Evolutionary conservation across 1,140 invertebrate species (phyloP).

Genomic region (Drosophila hydei): DNA sequence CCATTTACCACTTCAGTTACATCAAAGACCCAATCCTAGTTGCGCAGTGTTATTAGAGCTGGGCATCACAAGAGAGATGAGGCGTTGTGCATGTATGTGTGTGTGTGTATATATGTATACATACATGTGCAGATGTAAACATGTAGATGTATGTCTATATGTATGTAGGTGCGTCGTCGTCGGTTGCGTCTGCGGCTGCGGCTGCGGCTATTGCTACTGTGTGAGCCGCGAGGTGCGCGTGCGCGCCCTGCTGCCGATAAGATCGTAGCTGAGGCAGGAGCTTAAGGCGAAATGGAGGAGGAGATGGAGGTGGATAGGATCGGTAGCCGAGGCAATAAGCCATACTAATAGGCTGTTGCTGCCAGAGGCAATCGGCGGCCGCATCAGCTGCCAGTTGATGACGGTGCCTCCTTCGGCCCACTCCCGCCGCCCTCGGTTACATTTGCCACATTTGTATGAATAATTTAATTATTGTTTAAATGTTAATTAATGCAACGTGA

Average conservation of each 20-base stretch:
- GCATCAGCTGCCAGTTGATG: slow-evolving; percentile 40
- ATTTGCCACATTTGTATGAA: slow-evolving; percentile 83
- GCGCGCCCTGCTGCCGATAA: slow-evolving; percentile 71
- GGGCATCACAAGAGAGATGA: slow-evolving; percentile 32
- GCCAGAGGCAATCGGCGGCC: slow-evolving; percentile 35
- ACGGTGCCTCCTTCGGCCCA: slow-evolving; percentile 25
- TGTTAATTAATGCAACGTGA: slow-evolving; percentile 83
- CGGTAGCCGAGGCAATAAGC: slow-evolving; percentile 69
- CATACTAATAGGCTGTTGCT: slow-evolving; percentile 77
- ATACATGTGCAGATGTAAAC: slow-evolving; percentile 2
- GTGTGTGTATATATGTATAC: not conserved
- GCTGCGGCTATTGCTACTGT: slow-evolving; percentile 34
- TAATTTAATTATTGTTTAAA: slow-evolving; percentile 84
- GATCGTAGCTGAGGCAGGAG: slow-evolving; percentile 40
- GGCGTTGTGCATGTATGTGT: slow-evolving; percentile 40
- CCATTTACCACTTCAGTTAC: not conserved
- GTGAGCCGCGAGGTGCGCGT: slow-evolving; percentile 62
- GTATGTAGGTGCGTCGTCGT: slow-evolving; percentile 34
- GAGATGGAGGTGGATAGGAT: slow-evolving; percentile 10
- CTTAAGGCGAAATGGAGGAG: slow-evolving; percentile 4
- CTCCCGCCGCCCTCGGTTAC: slow-evolving; percentile 36
- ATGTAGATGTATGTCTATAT: slow-evolving; percentile 10
- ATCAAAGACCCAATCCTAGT: not conserved
- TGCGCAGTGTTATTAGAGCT: slow-evolving; percentile 43
- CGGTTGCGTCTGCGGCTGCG: not conserved